Evolutionary conservation across 2,113 vertebrate genomes (phyloP), one percentile per base, ranked within the genome.

Genomic region (Anser cygnoides): DNA sequence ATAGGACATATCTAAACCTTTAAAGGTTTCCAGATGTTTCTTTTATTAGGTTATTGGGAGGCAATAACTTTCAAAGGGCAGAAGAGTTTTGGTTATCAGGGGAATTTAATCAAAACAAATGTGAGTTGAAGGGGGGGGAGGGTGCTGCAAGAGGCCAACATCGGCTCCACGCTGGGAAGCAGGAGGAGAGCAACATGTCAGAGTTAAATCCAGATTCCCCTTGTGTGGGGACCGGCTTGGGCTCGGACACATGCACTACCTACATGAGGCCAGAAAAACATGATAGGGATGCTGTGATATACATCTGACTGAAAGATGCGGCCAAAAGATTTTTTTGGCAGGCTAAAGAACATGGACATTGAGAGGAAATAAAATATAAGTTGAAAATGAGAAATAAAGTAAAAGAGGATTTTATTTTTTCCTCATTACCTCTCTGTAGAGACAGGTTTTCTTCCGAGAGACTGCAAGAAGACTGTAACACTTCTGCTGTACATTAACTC

Each of bases 1-100:
- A 89, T 25, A 71, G 46, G 84, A 83, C 35, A 2, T 44, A 59
- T 10, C 59, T 82, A 49, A 86, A 77, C 73, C 66, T 63, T 33
- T 63, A 49, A 87, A 93, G 63, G 33, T 72, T 95, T 73, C 81
- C 89, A 96, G 63, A 61, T 93, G 68, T 61, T 91, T 77, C 58
- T 85, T 83, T 81, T 58, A 57, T 86, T 58, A 68, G 37, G 28
- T 83, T 92, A 57, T 87, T 58, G 58, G 55, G 77, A 93, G 22
- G 63, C 63, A 91, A 43, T 75, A 83, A 72, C 78, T 72, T 93
- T 39, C 54, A 92, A 89, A 95, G 78, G 50, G 49, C 49, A 82
- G 46, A 83, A 54, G 67, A 62, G 77, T 58, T 90, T 71, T 61
- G 72, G 57, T 46, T 93, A 0, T 67, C 17, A 76, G 71, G 62